Base-by-base conservation (phyloP, 2,888 invertebrate species). In the Drosophila anceps region DNA sequence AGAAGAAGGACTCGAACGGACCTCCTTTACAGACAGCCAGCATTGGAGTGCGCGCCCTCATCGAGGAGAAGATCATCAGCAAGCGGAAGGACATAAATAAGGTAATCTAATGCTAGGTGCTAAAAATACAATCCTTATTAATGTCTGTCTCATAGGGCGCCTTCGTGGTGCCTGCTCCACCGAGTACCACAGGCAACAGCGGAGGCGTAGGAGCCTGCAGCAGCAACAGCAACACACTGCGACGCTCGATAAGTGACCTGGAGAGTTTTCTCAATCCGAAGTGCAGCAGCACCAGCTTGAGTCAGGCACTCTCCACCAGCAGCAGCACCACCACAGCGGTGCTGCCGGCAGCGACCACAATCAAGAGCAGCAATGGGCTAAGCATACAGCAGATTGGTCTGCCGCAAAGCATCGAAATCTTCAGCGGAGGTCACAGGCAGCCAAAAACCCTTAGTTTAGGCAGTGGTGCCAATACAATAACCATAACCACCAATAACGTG, bases 51-150 rank as follows among this genome's bases (percentile, higher is more conserved):
- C 94, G 98, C 69, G 98, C 98, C 12, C 94, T 98, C 51, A 98
- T 98, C 81, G 98, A 98, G 93, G 98, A 98, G 92, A 98, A 98
- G 93, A 98, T 98, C 80, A 98, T 98, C 83, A 98, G 96, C 92
- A 97, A 97, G 84, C 94, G 98, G 79, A 93, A 93, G 88, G 93
- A 93, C 72, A 91, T 93, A 62, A 92, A 79, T 41, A 91, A 93
- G 92, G 93, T 93, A 67, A 71, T 13, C 35, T 15, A 12, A 24
- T 13, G 43, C 4, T 51, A 27, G 7, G 9, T 18, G 3, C 29
- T 13, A 8, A 3, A 12, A 10, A 20, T 37, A 7, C 33, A 9
- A 55, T 9, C 6, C 18, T 13, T 20, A 33, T 4, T 51, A 46
- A 69, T 27, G 20, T 29, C 10, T 12, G 5, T 71, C 10, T 60